A percentile compares a stretch with the other conserved stretches of the same genome.
Evolutionary conservation across 2,888 invertebrate genomes (phyloP).

Genomic region (Psococerastis gibbosa): DNA sequence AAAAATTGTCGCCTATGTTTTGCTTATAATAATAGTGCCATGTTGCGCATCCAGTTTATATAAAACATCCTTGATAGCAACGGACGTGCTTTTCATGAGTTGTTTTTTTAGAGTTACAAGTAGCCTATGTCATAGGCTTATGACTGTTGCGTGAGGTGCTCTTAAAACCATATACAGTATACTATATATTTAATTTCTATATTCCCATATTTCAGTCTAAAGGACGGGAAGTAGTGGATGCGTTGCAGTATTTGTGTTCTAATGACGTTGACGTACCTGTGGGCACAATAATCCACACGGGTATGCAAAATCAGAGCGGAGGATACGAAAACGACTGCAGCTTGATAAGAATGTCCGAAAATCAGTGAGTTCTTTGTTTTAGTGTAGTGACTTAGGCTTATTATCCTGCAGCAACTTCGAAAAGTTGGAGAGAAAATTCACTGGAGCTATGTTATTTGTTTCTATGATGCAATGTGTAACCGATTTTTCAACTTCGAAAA

Average conservation of each 20-base stretch:
- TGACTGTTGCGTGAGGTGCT: too few relatives aligned
- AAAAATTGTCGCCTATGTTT: too few relatives aligned
- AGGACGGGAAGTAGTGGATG: slow-evolving; percentile 69
- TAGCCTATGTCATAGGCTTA: too few relatives aligned
- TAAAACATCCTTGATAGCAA: too few relatives aligned
- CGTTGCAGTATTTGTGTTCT: slow-evolving; percentile 83
- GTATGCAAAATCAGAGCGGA: slow-evolving; percentile 88
- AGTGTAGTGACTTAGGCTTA: neutral
- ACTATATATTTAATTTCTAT: too few relatives aligned
- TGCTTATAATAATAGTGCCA: too few relatives aligned
- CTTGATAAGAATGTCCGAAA: slow-evolving; percentile 65
- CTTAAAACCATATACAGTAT: too few relatives aligned
- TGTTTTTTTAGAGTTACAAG: too few relatives aligned
- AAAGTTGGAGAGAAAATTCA: too few relatives aligned
- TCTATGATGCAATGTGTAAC: neutral
- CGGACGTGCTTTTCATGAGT: too few relatives aligned
- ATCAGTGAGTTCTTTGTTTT: slow-evolving; percentile 52
- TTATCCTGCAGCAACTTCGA: neutral
- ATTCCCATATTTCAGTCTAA: slow-evolving; percentile 63
- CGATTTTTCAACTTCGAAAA: slow-evolving; percentile 9
- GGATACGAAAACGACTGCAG: slow-evolving; percentile 99
- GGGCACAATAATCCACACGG: slow-evolving; percentile 88
- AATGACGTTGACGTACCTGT: slow-evolving; percentile 90
- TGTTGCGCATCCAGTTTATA: too few relatives aligned
- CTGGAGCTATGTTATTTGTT: too few relatives aligned